A percentile compares a stretch with the other conserved stretches of the same genome.
Evolutionary conservation across 2,113 vertebrate genomes (phyloP).

Genomic region (Alectura lathami): DNA sequence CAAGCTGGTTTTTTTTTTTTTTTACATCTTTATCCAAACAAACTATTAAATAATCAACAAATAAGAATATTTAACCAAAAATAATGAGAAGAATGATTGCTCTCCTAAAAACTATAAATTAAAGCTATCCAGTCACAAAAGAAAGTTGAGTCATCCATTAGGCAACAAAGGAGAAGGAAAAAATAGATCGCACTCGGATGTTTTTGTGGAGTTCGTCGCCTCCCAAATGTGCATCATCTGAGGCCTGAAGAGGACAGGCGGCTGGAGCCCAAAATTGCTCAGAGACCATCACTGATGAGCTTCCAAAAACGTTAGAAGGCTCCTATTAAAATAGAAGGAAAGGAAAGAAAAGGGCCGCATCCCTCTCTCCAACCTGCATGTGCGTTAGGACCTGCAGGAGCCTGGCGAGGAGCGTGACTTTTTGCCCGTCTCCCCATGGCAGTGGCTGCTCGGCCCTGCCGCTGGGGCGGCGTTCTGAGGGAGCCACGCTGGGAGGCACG

Average conservation of each 20-base stretch:
- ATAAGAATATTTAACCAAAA: slow-evolving; percentile 74
- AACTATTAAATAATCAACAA: slow-evolving; percentile 75
- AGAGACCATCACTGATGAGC: background rate
- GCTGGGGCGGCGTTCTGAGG: background rate
- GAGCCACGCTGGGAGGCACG: slow-evolving; percentile 46
- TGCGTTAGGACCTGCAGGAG: background rate
- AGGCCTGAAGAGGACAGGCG: slow-evolving; percentile 8
- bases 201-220: slow-evolving; percentile 56
- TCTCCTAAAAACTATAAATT: slow-evolving; percentile 73
- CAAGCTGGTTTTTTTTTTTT: slow-evolving; percentile 56
- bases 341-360: background rate
- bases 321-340: background rate
- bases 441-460: background rate
- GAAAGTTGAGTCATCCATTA: slow-evolving; percentile 75
- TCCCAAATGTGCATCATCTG: slow-evolving; percentile 21
- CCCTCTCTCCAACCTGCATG: background rate
- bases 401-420: background rate
- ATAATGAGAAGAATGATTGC: slow-evolving; percentile 54
- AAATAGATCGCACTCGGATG: slow-evolving; percentile 55
- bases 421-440: background rate
- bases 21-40: slow-evolving; percentile 70
- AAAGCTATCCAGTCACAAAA: slow-evolving; percentile 71
- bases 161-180: slow-evolving; percentile 62
- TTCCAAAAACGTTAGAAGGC: background rate
- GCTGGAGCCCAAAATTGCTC: background rate